phyloP scores from a whole-genome alignment of 2,888 invertebrate genomes.

The Luperina testacea region DNA sequence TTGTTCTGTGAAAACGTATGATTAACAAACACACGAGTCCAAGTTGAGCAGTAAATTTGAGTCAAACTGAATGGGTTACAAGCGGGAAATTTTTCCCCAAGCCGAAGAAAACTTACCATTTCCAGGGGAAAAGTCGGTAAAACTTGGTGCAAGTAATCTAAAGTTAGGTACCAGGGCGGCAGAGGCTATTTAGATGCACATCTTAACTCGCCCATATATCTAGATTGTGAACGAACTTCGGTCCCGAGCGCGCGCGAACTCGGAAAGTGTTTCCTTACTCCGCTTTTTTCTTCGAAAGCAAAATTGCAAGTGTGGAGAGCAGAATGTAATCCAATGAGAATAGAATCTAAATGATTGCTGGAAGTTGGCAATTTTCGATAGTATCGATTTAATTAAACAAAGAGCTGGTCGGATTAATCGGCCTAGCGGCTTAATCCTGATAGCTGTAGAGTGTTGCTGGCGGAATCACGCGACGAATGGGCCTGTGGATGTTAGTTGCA shows the following conservation, averaged over 20 bases:
- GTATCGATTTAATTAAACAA: slow-evolving; percentile 76
- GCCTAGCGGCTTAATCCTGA: slow-evolving; percentile 55
- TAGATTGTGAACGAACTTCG: slow-evolving; percentile 86
- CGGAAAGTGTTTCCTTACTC: slow-evolving; percentile 58
- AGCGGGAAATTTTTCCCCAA: slow-evolving; percentile 76
- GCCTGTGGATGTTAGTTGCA: slow-evolving; percentile 33
- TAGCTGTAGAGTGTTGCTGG: slow-evolving; percentile 39
- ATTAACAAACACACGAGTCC: slow-evolving; percentile 74
- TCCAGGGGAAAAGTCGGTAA: slow-evolving; percentile 80
- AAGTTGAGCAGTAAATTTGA: slow-evolving; percentile 86
- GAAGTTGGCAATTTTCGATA: slow-evolving; percentile 70
- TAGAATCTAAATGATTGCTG: slow-evolving; percentile 73
- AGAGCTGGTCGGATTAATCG: slow-evolving; percentile 61
- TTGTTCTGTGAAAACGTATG: slow-evolving; percentile 59
- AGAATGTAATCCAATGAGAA: slow-evolving; percentile 77
- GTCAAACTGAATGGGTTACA: slow-evolving; percentile 84
- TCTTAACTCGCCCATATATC: slow-evolving; percentile 90
- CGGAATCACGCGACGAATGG: slow-evolving; percentile 35
- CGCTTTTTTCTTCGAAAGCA: slow-evolving; percentile 70
- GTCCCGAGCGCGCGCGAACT: slow-evolving; percentile 69
- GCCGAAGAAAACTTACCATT: slow-evolving; percentile 78
- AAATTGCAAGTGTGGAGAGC: slow-evolving; percentile 77
- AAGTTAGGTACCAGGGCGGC: slow-evolving; percentile 88
- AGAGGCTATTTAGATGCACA: slow-evolving; percentile 90
- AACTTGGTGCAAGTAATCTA: slow-evolving; percentile 90